Conservation (phyloP, 1,140 invertebrate genomes). For the Meloidogyne hapla region DNA sequence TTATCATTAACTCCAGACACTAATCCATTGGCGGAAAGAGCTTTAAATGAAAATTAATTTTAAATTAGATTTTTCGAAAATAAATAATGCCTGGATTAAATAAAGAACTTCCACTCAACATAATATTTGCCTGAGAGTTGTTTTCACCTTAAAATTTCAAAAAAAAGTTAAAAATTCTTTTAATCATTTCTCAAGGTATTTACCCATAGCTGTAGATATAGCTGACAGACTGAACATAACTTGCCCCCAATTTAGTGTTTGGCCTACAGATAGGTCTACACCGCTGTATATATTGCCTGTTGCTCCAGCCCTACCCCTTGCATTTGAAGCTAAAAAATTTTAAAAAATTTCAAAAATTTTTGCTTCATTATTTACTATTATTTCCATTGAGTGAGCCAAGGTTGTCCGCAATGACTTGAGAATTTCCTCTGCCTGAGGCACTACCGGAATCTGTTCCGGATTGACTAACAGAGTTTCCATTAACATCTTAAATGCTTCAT, state of each 20-base stretch:
- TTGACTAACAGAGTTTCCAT: background rate
- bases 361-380: background rate
- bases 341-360: background rate
- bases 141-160: constrained; percentile 19
- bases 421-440: constrained; percentile 4
- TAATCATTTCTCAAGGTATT: too few relatives aligned
- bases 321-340: background rate
- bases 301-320: background rate
- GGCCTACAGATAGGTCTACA: background rate
- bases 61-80: background rate
- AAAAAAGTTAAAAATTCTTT: too few relatives aligned
- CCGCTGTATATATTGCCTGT: constrained; percentile 13
- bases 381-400: background rate
- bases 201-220: constrained; percentile 13
- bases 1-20: constrained; percentile 30
- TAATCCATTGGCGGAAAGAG: constrained; percentile 3
- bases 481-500: background rate
- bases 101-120: constrained; percentile 9
- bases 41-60: background rate
- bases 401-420: background rate
- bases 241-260: constrained; percentile 5
- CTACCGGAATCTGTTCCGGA: background rate
- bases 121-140: constrained; percentile 22
- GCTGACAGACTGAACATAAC: constrained; percentile 11
- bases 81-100: background rate